A percentile compares a stretch with the other conserved stretches of the same genome.
phyloP scores from a whole-genome alignment of 1,140 invertebrate species.

The Drosophila gunungcola region DNA sequence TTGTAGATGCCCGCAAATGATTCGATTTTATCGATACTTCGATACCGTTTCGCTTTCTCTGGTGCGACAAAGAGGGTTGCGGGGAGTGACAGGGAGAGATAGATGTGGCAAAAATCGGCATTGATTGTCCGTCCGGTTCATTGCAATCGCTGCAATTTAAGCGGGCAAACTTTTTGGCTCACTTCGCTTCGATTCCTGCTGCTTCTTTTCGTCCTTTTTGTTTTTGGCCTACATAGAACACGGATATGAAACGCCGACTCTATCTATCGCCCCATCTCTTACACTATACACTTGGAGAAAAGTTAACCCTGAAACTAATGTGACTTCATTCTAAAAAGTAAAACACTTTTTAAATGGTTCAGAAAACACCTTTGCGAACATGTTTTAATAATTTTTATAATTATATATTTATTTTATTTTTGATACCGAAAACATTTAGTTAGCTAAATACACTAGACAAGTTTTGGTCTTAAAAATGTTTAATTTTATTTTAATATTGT shows the following conservation, averaged over 20 bases:
- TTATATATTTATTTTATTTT: too few species aligned
- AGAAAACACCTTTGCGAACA: too few species aligned
- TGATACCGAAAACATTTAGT: too few species aligned
- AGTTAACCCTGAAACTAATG: neutral
- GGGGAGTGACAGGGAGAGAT: conserved; percentile 15
- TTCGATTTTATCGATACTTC: conserved; percentile 22
- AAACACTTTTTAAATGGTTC: too few species aligned
- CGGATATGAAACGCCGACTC: conserved; percentile 46
- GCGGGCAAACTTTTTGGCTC: conserved; percentile 66
- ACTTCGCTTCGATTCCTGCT: conserved; percentile 19
- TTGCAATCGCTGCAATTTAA: conserved; percentile 61
- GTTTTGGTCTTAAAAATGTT: too few species aligned
- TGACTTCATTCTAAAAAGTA: too few species aligned
- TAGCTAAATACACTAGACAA: too few species aligned
- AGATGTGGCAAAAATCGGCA: conserved; percentile 49
- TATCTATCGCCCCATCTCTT: conserved; percentile 8
- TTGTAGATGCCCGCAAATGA: conserved; percentile 17
- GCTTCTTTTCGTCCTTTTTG: conserved; percentile 33
- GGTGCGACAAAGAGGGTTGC: neutral
- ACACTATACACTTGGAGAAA: neutral
- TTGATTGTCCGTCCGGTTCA: conserved; percentile 51
- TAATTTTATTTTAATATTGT: too few species aligned
- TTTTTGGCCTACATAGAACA: conserved; percentile 53
- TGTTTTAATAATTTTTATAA: too few species aligned
- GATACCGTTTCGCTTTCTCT: conserved; percentile 19